Conservation (phyloP, 2,113 vertebrate species). For the Coptodon rendalli region DNA sequence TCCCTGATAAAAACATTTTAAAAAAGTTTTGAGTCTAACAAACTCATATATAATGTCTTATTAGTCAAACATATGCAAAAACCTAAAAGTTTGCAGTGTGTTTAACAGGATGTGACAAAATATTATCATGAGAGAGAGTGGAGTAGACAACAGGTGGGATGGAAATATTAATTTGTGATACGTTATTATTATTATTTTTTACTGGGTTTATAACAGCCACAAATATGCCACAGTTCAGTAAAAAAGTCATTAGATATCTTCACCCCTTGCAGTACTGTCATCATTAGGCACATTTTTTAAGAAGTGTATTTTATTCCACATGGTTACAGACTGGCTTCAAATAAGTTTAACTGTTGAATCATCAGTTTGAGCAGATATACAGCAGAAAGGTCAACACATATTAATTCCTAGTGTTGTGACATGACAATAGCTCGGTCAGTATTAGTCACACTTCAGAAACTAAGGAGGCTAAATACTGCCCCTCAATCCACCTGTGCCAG, state of each 20-base stretch:
- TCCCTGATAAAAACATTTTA: accelerated
- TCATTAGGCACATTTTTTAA: not conserved
- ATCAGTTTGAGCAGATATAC: not conserved
- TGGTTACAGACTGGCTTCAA: not conserved
- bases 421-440: not conserved
- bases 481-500: not conserved
- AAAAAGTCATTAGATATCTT: not conserved
- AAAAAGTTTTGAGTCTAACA: not conserved
- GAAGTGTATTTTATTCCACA: not conserved
- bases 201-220: not conserved
- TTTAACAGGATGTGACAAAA: not conserved
- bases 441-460: not conserved
- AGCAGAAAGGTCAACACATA: not conserved
- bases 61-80: not conserved
- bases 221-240: not conserved
- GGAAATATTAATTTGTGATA: not conserved
- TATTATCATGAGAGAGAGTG: not conserved
- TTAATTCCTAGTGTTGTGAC: not conserved
- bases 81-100: not conserved
- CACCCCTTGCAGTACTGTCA: not conserved
- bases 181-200: not conserved
- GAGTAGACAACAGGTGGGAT: not conserved
- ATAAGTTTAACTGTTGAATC: not conserved
- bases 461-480: not conserved
- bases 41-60: not conserved